Conservation (phyloP, 2,888 invertebrate genomes). For the Apamea monoglypha region DNA sequence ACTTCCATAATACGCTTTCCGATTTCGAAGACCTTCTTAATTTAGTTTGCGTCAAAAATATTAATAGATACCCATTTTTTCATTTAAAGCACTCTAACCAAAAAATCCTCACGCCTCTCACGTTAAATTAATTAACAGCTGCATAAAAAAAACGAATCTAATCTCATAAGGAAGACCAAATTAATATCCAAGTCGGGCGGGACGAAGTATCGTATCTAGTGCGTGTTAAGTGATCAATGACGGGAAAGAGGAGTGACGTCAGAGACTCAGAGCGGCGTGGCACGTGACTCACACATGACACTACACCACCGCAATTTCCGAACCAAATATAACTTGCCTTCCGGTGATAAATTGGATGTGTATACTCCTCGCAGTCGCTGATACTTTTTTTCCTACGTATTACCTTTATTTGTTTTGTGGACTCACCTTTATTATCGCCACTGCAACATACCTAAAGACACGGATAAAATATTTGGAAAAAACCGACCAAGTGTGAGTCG, state of each 20-base stretch:
- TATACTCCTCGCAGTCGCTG: constrained; percentile 28
- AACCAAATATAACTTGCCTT: constrained; percentile 68
- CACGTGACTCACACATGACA: constrained; percentile 65
- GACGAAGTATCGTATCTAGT: constrained; percentile 66
- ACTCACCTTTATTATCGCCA: neutral
- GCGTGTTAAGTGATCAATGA: constrained; percentile 68
- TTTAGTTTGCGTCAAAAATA: constrained; percentile 3
- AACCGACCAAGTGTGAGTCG: neutral
- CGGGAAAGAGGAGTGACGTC: constrained; percentile 63
- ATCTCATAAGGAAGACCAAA: constrained; percentile 63
- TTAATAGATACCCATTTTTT: constrained; percentile 16
- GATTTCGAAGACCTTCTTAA: neutral
- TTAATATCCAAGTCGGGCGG: constrained; percentile 62
- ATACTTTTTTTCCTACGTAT: constrained; percentile 27
- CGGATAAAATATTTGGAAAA: neutral
- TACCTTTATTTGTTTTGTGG: constrained; percentile 4
- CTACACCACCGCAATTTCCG: constrained; percentile 67
- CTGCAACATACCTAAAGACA: neutral
- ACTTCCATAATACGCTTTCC: neutral
- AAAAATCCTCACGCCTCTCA: constrained; percentile 37
- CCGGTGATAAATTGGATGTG: constrained; percentile 66
- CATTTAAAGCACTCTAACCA: constrained; percentile 34
- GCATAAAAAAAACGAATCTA: constrained; percentile 63
- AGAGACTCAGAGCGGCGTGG: constrained; percentile 41
- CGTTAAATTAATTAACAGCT: constrained; percentile 60